These are phyloP conservation scores for Creontiades dilutus DNA, from an alignment of 2,888 invertebrate genomes.

Conservation along the genomic window DNA sequence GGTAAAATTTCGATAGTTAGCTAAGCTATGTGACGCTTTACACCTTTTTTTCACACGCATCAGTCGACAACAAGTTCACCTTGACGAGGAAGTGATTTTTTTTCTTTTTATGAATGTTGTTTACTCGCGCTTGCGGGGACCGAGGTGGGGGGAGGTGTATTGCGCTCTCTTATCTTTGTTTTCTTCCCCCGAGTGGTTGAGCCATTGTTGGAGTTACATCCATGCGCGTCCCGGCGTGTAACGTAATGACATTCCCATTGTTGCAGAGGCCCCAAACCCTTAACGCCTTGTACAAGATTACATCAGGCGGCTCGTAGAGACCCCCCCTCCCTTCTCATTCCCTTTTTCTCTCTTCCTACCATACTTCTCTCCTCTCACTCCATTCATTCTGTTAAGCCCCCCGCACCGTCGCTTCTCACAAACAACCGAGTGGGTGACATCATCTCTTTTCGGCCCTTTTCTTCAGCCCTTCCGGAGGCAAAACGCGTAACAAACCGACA, in stretches of 20 bases:
- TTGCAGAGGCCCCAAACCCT: slow-evolving; percentile 32
- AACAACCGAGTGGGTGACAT: slow-evolving; percentile 40
- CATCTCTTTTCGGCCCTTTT: not conserved
- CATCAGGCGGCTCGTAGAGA: slow-evolving; percentile 33
- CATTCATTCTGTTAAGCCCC: not conserved
- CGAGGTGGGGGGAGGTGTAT: slow-evolving; percentile 24
- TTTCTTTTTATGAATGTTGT: slow-evolving; percentile 30
- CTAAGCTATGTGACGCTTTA: no score
- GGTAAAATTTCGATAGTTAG: no score
- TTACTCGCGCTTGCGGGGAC: not conserved
- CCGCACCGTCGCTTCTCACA: not conserved
- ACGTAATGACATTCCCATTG: slow-evolving; percentile 55
- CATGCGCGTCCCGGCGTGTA: slow-evolving; percentile 52
- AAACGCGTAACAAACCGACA: not conserved
- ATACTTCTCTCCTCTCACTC: not conserved
- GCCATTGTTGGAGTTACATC: slow-evolving; percentile 49
- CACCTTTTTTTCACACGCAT: not conserved
- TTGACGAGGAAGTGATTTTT: not conserved
- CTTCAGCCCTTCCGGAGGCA: slow-evolving; percentile 2
- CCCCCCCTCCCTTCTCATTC: not conserved
- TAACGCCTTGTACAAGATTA: slow-evolving; percentile 51
- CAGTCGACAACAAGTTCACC: not conserved
- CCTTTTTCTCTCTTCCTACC: not conserved
- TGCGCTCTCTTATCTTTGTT: slow-evolving; percentile 46
- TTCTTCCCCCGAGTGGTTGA: slow-evolving; percentile 38